Conservation (phyloP, 2,888 invertebrate genomes). For the Drosophila peninsularis region DNA sequence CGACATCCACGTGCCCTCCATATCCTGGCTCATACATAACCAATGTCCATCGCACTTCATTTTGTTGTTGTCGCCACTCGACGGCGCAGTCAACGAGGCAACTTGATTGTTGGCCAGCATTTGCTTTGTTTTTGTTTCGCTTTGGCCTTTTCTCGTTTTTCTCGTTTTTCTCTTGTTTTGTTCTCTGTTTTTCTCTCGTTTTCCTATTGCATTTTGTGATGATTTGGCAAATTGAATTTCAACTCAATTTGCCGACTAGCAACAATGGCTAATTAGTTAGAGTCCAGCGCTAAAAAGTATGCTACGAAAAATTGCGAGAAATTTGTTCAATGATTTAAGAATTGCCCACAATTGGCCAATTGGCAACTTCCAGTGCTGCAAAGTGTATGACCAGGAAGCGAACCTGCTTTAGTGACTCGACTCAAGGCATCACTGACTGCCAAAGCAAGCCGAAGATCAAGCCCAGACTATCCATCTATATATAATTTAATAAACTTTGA, state of each 20-base stretch:
- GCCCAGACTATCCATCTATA: background rate
- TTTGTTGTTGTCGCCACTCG: conserved; percentile 65
- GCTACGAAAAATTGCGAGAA: conserved; percentile 36
- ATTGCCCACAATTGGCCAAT: conserved; percentile 14
- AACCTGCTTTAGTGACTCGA: conserved; percentile 1
- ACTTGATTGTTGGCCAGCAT: conserved; percentile 59
- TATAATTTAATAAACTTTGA: background rate
- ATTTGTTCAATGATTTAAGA: conserved; percentile 16
- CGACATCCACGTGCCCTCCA: background rate
- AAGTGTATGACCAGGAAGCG: conserved; percentile 46
- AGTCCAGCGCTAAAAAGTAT: conserved; percentile 56
- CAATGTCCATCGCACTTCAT: conserved; percentile 64
- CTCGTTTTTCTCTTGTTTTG: conserved; percentile 18
- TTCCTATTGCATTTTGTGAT: conserved; percentile 52
- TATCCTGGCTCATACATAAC: conserved; percentile 18
- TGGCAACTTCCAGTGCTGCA: conserved; percentile 18
- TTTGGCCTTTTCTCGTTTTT: conserved; percentile 20
- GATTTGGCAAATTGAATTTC: conserved; percentile 75
- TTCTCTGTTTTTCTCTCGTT: conserved; percentile 3
- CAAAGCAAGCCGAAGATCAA: background rate
- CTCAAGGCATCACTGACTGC: conserved; percentile 7
- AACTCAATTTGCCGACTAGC: conserved; percentile 67
- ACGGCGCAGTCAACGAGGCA: conserved; percentile 40
- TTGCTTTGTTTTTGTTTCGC: conserved; percentile 7
- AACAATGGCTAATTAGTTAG: conserved; percentile 58